Percentiles rank a stretch among this genome's conserved stretches.
phyloP scores from a whole-genome alignment of 2,888 invertebrate species.

The Eulithis testata region DNA sequence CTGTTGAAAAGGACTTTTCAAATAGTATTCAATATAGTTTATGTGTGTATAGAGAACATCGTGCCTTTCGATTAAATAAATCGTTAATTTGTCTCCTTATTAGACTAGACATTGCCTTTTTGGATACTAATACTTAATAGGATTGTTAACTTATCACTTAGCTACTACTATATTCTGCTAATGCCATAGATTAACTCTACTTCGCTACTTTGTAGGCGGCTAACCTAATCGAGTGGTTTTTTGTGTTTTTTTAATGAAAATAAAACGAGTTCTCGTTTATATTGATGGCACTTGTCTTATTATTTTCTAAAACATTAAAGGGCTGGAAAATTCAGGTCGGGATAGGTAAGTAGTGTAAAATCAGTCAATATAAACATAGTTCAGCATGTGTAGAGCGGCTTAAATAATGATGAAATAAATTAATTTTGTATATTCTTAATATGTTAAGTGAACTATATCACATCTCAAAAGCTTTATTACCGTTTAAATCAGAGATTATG shows the following conservation, averaged over 20 bases:
- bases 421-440: slow-evolving; percentile 5
- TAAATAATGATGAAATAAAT: background rate
- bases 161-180: background rate
- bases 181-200: slow-evolving; percentile 5
- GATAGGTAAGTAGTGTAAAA: background rate
- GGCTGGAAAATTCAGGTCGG: background rate
- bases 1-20: background rate
- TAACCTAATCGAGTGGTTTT: background rate
- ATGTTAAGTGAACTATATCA: slow-evolving; percentile 10
- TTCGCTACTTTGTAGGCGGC: background rate
- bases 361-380: too few relatives aligned
- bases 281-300: too few relatives aligned
- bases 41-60: background rate
- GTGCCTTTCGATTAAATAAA: background rate
- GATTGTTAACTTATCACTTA: slow-evolving; percentile 14
- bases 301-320: background rate
- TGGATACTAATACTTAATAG: slow-evolving; percentile 19
- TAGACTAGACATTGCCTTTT: slow-evolving; percentile 12
- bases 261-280: too few relatives aligned
- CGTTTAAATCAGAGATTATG: slow-evolving; percentile 61
- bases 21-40: too few relatives aligned
- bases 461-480: slow-evolving; percentile 38
- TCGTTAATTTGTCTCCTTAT: background rate
- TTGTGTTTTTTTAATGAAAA: background rate
- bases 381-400: too few relatives aligned